Evolutionary conservation across 2,113 vertebrate species (phyloP).

Genomic region (Eolophus roseicapilla): DNA sequence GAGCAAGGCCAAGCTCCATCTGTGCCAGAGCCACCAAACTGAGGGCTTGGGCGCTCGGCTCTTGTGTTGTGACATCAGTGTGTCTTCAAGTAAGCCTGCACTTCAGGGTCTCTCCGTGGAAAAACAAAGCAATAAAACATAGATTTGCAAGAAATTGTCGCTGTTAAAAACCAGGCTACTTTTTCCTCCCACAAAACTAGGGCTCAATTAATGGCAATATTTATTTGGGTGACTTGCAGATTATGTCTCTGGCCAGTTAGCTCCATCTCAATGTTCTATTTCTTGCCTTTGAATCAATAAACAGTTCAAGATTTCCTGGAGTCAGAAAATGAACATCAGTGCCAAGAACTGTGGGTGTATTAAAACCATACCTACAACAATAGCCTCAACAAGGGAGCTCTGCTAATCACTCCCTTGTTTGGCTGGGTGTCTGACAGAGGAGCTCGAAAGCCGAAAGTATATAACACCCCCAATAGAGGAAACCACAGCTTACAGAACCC

Average conservation of each 20-base stretch:
- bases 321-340: conserved; percentile 47
- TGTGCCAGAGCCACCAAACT: background rate
- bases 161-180: background rate
- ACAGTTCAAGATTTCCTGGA: conserved; percentile 76
- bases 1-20: background rate
- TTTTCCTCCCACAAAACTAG: conserved; percentile 5
- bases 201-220: conserved; percentile 63
- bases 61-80: background rate
- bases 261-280: conserved; percentile 67
- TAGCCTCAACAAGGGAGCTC: conserved; percentile 51
- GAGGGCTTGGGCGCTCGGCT: background rate
- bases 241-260: conserved; percentile 62
- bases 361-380: conserved; percentile 77
- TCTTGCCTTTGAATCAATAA: conserved; percentile 72
- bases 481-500: conserved; percentile 63
- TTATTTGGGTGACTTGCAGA: conserved; percentile 64
- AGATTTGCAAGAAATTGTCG: background rate
- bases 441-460: conserved; percentile 45
- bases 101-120: background rate
- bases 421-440: conserved; percentile 44
- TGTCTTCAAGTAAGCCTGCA: background rate
- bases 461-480: conserved; percentile 63
- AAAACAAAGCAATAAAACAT: conserved; percentile 11
- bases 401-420: conserved; percentile 64
- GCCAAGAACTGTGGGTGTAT: conserved; percentile 74